phyloP scores from a whole-genome alignment of 2,113 vertebrate genomes.

The Tinamus guttatus region DNA sequence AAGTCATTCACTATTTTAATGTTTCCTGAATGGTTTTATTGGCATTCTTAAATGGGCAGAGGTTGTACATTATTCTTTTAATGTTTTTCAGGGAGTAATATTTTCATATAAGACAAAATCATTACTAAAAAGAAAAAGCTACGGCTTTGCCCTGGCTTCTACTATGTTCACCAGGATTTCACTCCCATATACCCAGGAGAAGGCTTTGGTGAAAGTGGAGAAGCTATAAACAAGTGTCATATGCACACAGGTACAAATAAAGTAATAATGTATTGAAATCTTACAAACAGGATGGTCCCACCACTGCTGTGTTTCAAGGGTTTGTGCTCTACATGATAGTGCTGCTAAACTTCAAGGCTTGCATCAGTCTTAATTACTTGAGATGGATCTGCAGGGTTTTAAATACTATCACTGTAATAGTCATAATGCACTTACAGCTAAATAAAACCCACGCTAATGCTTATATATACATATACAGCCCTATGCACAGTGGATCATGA shows the following conservation, averaged over 20 bases:
- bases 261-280: not conserved
- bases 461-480: not conserved
- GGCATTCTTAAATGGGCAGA: not conserved
- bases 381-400: not conserved
- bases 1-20: not conserved
- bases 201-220: not conserved
- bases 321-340: not conserved
- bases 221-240: not conserved
- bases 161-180: not conserved
- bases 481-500: not conserved
- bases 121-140: not conserved
- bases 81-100: not conserved
- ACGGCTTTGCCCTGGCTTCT: not conserved
- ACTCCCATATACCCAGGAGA: not conserved
- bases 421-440: not conserved
- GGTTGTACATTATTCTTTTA: not conserved
- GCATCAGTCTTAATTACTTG: not conserved
- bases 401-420: not conserved
- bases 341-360: not conserved
- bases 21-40: slow-evolving; percentile 1
- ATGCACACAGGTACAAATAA: not conserved
- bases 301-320: not conserved
- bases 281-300: not conserved
- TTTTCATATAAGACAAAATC: not conserved
- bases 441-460: not conserved